Evolutionary conservation across 1,140 invertebrate species (phyloP).

Genomic region (Drosophila bocki): DNA sequence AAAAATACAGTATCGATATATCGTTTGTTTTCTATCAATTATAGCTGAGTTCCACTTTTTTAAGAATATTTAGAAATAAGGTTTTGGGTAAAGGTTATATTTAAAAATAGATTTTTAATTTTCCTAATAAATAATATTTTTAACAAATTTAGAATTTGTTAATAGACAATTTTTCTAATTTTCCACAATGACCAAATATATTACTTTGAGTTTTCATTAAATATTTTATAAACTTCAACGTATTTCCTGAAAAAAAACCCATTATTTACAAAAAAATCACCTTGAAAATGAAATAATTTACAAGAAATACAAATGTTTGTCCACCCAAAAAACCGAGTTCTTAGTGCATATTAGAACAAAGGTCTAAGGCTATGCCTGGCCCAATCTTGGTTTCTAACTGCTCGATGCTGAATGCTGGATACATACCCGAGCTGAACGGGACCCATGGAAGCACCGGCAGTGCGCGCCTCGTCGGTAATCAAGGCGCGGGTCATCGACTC

Average conservation of each 20-base stretch:
- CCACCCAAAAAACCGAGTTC: background rate
- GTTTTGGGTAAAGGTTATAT: no score
- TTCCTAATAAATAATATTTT: no score
- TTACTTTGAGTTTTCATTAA: background rate
- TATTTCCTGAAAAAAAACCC: background rate
- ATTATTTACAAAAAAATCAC: background rate
- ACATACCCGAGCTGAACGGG: conserved; percentile 96
- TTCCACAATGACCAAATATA: no score
- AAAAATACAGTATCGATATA: no score
- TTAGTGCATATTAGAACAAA: conserved; percentile 1
- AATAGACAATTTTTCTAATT: no score
- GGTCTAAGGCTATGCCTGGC: conserved; percentile 4
- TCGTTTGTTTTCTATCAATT: no score
- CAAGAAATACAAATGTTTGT: background rate
- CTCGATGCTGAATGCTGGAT: conserved; percentile 72
- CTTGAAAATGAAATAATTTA: no score
- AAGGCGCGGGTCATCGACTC: conserved; percentile 96
- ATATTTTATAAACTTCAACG: background rate
- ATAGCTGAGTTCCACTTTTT: no score
- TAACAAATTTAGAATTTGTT: no score
- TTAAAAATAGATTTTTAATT: no score
- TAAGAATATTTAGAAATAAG: no score
- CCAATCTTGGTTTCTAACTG: conserved; percentile 22
- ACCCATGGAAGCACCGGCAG: conserved; percentile 91
- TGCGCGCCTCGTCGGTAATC: conserved; percentile 94